Evolutionary conservation across 2,888 invertebrate genomes (phyloP).

Genomic region (Temnothorax rugatulus): DNA sequence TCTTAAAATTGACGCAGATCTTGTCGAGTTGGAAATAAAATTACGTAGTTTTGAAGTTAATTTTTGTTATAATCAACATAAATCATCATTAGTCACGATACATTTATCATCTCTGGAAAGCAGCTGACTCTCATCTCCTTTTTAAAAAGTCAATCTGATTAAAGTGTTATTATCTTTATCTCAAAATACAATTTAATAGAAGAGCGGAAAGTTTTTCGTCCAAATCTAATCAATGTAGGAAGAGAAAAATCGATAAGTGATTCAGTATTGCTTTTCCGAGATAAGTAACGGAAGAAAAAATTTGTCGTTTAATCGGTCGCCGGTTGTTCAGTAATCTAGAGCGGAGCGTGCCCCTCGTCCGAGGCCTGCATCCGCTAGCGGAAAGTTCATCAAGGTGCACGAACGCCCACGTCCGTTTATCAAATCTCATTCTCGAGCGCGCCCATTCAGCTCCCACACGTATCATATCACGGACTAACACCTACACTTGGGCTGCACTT

Average conservation of each 20-base stretch:
- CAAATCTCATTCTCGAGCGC: slow-evolving; percentile 48
- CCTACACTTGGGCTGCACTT: slow-evolving; percentile 29
- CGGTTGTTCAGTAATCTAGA: slow-evolving; percentile 9
- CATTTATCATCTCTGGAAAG: background rate
- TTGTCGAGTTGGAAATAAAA: background rate
- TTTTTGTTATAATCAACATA: background rate
- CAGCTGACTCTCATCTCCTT: background rate
- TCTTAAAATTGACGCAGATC: slow-evolving; percentile 3
- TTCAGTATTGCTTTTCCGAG: background rate
- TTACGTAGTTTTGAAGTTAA: background rate
- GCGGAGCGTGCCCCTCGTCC: background rate
- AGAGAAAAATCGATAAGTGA: background rate
- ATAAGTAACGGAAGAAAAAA: background rate
- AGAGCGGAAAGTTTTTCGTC: background rate
- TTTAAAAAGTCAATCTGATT: background rate
- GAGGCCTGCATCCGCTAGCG: slow-evolving; percentile 10
- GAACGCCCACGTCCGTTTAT: slow-evolving; percentile 43
- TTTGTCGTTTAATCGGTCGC: background rate
- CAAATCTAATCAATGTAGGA: background rate
- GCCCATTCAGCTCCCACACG: slow-evolving; percentile 44
- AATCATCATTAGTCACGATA: background rate
- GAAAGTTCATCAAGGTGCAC: slow-evolving; percentile 53
- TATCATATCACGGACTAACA: slow-evolving; percentile 34
- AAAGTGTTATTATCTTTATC: background rate
- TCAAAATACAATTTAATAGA: slow-evolving; percentile 3